Percentiles rank a stretch among this genome's conserved stretches.
phyloP scores from a whole-genome alignment of 2,113 vertebrate species.

The Seriola quinqueradiata region DNA sequence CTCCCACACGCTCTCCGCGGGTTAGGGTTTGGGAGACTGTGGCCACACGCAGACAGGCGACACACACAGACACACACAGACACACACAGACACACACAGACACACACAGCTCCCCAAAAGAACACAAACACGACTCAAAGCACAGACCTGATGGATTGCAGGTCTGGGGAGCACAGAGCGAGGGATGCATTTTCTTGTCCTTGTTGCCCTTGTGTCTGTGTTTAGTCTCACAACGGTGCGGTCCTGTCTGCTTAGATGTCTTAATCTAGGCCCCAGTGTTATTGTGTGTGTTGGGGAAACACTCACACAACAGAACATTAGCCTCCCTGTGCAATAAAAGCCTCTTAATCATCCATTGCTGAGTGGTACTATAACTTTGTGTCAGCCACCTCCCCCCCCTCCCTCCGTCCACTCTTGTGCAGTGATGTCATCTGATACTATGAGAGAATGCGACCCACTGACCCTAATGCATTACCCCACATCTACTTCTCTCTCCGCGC shows the following conservation, averaged over 20 bases:
- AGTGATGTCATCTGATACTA: slow-evolving; percentile 84
- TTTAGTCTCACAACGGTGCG: slow-evolving; percentile 64
- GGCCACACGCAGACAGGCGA: slow-evolving; percentile 71
- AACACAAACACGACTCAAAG: slow-evolving; percentile 70
- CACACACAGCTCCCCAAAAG: slow-evolving; percentile 39
- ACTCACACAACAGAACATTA: slow-evolving; percentile 33
- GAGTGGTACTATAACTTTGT: slow-evolving; percentile 61
- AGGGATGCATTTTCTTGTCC: slow-evolving; percentile 54
- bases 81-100: slow-evolving; percentile 67
- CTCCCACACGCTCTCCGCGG: slow-evolving; percentile 50
- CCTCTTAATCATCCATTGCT: slow-evolving; percentile 68
- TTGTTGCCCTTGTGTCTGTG: slow-evolving; percentile 61
- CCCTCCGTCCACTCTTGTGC: slow-evolving; percentile 4
- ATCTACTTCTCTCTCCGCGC: slow-evolving; percentile 23
- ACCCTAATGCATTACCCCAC: slow-evolving; percentile 77
- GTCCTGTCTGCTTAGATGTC: slow-evolving; percentile 45
- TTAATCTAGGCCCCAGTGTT: slow-evolving; percentile 32
- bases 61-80: slow-evolving; percentile 25
- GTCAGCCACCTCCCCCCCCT: slow-evolving; percentile 36
- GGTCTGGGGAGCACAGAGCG: slow-evolving; percentile 39
- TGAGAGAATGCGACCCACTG: slow-evolving; percentile 84
- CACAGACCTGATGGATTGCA: slow-evolving; percentile 62
- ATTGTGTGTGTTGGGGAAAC: slow-evolving; percentile 34
- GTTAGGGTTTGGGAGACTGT: slow-evolving; percentile 42
- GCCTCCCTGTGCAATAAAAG: slow-evolving; percentile 60